phyloP scores from a whole-genome alignment of 2,888 invertebrate species.

The Idaea straminata region DNA sequence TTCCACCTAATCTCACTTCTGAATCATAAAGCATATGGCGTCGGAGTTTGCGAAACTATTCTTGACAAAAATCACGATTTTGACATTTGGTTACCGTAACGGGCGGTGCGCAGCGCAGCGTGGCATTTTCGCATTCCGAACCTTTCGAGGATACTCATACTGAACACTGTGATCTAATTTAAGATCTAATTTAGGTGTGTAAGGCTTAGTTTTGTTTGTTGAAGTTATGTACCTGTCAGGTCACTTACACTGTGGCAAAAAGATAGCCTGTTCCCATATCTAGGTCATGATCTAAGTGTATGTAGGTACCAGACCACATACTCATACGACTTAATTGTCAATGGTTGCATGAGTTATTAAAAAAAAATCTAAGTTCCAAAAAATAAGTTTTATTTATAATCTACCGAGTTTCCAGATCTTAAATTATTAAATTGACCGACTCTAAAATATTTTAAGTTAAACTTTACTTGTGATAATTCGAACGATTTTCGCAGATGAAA shows the following conservation, averaged over 20 bases:
- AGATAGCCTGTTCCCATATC: neutral
- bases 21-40: slow-evolving; percentile 38
- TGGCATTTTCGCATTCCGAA: slow-evolving; percentile 71
- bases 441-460: too few species aligned
- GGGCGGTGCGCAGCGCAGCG: slow-evolving; percentile 54
- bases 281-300: slow-evolving; percentile 5
- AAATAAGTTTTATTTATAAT: too few species aligned
- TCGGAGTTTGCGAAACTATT: slow-evolving; percentile 62
- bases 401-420: too few species aligned
- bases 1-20: slow-evolving; percentile 17
- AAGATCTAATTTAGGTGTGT: neutral
- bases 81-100: slow-evolving; percentile 73
- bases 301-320: slow-evolving; percentile 9
- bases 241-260: neutral
- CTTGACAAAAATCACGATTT: slow-evolving; percentile 75
- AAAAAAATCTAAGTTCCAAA: too few species aligned
- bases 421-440: too few species aligned
- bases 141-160: slow-evolving; percentile 34
- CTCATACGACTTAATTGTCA: too few species aligned
- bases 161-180: slow-evolving; percentile 1
- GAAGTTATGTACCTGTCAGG: neutral
- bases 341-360: too few species aligned
- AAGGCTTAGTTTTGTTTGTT: neutral
- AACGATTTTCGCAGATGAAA: too few species aligned
- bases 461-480: too few species aligned